Percentiles rank a stretch among this genome's conserved stretches.
These are phyloP conservation scores for Pyrocephalus nanus DNA, from an alignment of 2,797 vertebrate genomes.

Conservation along the genomic window DNA sequence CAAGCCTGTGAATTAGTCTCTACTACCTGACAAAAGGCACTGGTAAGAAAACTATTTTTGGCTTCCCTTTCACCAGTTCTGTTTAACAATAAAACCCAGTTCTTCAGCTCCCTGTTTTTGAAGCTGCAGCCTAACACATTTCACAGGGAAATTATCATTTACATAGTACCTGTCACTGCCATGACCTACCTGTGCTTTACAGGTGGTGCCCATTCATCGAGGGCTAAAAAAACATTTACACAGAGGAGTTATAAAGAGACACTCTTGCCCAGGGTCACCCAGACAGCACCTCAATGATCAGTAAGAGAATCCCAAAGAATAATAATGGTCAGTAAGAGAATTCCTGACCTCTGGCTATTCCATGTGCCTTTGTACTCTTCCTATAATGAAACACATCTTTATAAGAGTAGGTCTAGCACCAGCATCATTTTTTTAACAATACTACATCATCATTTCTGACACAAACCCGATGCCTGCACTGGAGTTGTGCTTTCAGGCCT, in stretches of 20 bases:
- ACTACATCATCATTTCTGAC: neutral
- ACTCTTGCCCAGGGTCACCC: neutral
- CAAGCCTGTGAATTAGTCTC: neutral
- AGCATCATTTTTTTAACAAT: neutral
- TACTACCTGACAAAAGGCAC: neutral
- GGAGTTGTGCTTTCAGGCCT: neutral
- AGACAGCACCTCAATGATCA: accelerated
- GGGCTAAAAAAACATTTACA: neutral
- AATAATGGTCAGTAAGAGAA: neutral
- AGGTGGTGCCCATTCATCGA: neutral
- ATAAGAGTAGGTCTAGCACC: neutral
- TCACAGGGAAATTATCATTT: neutral
- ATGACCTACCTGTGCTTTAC: neutral
- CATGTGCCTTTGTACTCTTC: neutral
- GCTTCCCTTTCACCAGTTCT: neutral
- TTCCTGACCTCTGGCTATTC: neutral
- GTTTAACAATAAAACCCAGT: neutral
- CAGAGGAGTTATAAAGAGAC: neutral
- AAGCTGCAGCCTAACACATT: neutral
- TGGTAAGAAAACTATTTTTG: neutral
- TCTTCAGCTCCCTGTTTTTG: neutral
- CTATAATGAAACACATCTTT: neutral
- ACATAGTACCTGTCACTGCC: neutral
- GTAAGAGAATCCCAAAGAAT: neutral
- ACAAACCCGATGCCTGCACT: neutral